A percentile compares a stretch with the other conserved stretches of the same genome.
phyloP scores from a whole-genome alignment of 2,797 vertebrate genomes.

The Lerista edwardsae region DNA sequence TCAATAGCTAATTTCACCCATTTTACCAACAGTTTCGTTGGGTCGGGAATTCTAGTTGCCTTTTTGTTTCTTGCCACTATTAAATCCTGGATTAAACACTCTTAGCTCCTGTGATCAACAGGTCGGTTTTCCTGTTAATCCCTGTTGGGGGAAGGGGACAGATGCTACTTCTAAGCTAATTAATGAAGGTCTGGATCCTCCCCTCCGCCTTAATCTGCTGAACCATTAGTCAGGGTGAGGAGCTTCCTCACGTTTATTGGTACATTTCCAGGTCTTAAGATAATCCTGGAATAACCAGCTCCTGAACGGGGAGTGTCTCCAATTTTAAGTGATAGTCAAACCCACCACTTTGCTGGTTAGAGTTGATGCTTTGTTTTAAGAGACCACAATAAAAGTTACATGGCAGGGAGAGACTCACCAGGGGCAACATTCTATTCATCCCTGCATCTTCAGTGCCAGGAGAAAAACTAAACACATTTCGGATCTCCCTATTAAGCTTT shows the following conservation, averaged over 20 bases:
- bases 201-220: conserved; percentile 65
- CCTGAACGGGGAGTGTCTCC: not conserved
- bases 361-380: not conserved
- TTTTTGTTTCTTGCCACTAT: conserved; percentile 50
- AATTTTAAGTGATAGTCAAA: conserved; percentile 26
- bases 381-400: not conserved
- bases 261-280: conserved; percentile 52
- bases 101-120: conserved; percentile 58
- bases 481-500: not conserved
- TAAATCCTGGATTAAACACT: conserved; percentile 65
- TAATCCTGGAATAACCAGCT: conserved; percentile 45
- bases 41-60: conserved; percentile 24
- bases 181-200: conserved; percentile 62
- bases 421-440: not conserved
- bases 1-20: not conserved
- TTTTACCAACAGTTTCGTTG: conserved; percentile 12
- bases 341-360: not conserved
- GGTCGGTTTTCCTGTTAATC: conserved; percentile 54
- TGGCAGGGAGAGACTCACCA: not conserved
- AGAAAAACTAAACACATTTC: not conserved
- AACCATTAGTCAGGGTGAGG: conserved; percentile 65
- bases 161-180: conserved; percentile 63
- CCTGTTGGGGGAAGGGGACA: conserved; percentile 39
- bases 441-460: not conserved
- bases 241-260: conserved; percentile 63